Evolutionary conservation across 2,113 vertebrate genomes (phyloP).

Genomic region (Riparia riparia): DNA sequence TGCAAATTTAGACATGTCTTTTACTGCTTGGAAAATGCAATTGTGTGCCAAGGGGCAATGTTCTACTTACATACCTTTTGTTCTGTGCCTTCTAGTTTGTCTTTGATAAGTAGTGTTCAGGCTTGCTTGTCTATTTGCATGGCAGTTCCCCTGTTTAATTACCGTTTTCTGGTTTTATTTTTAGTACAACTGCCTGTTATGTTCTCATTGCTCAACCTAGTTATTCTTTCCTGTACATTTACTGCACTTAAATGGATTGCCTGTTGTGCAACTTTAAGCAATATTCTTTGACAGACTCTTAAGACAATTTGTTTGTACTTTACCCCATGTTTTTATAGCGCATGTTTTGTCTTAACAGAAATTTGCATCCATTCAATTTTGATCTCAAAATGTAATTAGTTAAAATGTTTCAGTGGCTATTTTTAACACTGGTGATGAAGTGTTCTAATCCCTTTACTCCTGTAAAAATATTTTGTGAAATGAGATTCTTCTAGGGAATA

Average conservation of each 20-base stretch:
- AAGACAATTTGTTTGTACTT: neutral
- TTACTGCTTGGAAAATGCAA: neutral
- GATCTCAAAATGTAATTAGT: neutral
- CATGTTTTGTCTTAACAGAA: neutral
- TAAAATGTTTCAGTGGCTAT: neutral
- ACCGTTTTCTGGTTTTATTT: neutral
- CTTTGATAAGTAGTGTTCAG: neutral
- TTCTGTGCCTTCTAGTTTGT: neutral
- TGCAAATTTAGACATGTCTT: neutral
- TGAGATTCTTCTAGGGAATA: neutral
- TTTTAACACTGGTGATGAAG: neutral
- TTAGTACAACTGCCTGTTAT: neutral
- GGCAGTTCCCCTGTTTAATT: constrained; percentile 20
- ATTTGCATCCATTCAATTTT: neutral
- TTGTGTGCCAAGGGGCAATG: neutral
- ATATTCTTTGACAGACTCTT: neutral
- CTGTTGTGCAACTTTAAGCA: neutral
- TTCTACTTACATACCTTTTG: neutral
- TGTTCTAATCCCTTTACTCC: neutral
- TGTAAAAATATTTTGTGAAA: neutral
- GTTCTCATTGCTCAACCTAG: neutral
- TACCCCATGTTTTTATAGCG: neutral
- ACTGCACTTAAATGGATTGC: neutral
- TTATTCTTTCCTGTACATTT: neutral
- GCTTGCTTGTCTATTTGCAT: neutral